Conservation (phyloP, 2,113 vertebrate species). For the Phrynosoma platyrhinos region DNA sequence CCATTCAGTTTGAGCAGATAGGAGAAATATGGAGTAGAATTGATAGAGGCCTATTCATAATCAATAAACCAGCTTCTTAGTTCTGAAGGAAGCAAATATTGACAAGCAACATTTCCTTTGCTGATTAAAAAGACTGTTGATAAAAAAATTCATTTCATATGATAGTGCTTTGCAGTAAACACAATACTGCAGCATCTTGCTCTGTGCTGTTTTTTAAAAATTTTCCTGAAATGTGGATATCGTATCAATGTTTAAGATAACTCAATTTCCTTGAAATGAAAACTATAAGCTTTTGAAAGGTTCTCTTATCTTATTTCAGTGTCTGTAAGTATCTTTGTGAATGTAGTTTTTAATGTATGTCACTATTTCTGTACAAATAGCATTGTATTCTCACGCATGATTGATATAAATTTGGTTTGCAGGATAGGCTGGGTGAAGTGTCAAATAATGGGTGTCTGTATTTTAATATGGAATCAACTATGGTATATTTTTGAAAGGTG, state of each 20-base stretch:
- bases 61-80: neutral
- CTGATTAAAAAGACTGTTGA: neutral
- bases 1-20: neutral
- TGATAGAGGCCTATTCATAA: slow-evolving; percentile 11
- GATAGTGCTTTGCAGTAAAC: slow-evolving; percentile 11
- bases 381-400: slow-evolving; percentile 31
- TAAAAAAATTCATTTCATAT: slow-evolving; percentile 20
- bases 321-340: slow-evolving; percentile 50
- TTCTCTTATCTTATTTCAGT: slow-evolving; percentile 42
- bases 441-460: neutral
- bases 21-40: neutral
- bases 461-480: neutral
- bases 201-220: slow-evolving; percentile 15
- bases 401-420: slow-evolving; percentile 5
- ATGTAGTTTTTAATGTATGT: slow-evolving; percentile 34
- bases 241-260: neutral
- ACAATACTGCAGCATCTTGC: neutral
- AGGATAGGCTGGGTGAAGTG: neutral
- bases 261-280: slow-evolving; percentile 50
- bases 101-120: neutral
- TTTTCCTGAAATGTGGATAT: slow-evolving; percentile 23
- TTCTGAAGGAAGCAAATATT: slow-evolving; percentile 1
- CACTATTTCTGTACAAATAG: slow-evolving; percentile 38
- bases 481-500: neutral
- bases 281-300: slow-evolving; percentile 29